Conservation (phyloP, 2,113 vertebrate genomes). For the Python bivittatus region DNA sequence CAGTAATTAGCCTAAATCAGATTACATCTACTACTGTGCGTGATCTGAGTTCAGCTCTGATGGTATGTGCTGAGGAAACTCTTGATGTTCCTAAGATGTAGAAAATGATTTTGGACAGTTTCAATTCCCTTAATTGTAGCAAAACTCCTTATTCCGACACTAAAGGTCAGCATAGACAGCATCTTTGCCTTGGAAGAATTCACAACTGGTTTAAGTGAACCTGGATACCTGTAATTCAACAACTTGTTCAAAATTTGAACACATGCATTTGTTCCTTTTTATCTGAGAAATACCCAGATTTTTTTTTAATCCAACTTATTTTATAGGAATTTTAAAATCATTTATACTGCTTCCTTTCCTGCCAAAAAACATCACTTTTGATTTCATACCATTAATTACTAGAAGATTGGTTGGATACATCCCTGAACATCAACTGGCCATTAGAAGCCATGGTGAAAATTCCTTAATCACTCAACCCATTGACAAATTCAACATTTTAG, state of each 20-base stretch:
- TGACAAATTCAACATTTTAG: neutral
- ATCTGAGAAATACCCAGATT: neutral
- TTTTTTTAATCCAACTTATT: neutral
- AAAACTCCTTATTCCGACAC: neutral
- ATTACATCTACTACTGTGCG: neutral
- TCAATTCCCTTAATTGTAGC: neutral
- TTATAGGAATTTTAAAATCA: neutral
- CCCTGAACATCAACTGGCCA: neutral
- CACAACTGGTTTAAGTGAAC: neutral
- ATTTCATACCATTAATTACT: neutral
- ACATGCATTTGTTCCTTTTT: neutral
- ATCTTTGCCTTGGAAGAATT: neutral
- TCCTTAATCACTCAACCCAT: neutral
- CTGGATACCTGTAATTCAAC: neutral
- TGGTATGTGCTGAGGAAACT: neutral
- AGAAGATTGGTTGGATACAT: neutral
- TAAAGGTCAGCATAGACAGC: neutral
- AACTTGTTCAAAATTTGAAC: neutral
- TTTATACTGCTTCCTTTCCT: neutral
- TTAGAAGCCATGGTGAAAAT: neutral
- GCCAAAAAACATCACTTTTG: neutral
- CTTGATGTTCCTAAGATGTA: neutral
- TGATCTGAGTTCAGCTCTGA: neutral
- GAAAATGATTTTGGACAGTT: neutral
- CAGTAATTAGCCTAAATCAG: neutral